Evolutionary conservation across 1,140 invertebrate genomes (phyloP).

Genomic region (Drosophila gunungcola): DNA sequence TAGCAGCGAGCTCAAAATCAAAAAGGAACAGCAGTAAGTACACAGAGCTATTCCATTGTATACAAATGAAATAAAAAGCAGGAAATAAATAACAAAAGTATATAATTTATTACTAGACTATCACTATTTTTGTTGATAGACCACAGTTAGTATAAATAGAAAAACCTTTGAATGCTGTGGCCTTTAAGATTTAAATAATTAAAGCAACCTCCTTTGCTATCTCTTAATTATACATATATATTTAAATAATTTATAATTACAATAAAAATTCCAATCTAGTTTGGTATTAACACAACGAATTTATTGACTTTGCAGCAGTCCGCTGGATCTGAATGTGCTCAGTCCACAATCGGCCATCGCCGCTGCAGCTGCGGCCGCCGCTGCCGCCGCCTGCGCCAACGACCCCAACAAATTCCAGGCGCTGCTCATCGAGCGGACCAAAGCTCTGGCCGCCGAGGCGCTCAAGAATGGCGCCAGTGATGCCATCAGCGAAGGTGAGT

Average conservation of each 20-base stretch:
- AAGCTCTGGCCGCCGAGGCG: slow-evolving; percentile 87
- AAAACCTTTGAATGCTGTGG: too few relatives aligned
- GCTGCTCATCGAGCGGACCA: slow-evolving; percentile 91
- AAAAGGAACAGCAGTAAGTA: slow-evolving; percentile 84
- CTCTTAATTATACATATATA: too few relatives aligned
- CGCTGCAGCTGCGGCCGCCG: slow-evolving; percentile 77
- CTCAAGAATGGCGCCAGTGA: slow-evolving; percentile 73
- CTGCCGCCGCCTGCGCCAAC: slow-evolving; percentile 80
- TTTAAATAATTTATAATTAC: too few relatives aligned
- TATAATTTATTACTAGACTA: too few relatives aligned
- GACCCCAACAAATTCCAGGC: slow-evolving; percentile 91
- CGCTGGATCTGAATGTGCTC: slow-evolving; percentile 77
- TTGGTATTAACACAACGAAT: too few relatives aligned
- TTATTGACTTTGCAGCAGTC: slow-evolving; percentile 51
- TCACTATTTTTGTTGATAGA: too few relatives aligned
- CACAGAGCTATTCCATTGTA: not conserved
- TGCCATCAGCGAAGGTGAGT: slow-evolving; percentile 82
- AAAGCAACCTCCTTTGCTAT: too few relatives aligned
- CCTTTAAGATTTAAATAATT: too few relatives aligned
- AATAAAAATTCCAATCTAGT: too few relatives aligned
- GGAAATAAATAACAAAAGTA: not conserved
- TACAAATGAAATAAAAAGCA: not conserved
- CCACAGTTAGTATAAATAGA: too few relatives aligned
- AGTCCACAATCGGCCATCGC: slow-evolving; percentile 79
- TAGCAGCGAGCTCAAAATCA: slow-evolving; percentile 75